phyloP scores from a whole-genome alignment of 1,140 invertebrate genomes.

The Magallana ariakensis region DNA sequence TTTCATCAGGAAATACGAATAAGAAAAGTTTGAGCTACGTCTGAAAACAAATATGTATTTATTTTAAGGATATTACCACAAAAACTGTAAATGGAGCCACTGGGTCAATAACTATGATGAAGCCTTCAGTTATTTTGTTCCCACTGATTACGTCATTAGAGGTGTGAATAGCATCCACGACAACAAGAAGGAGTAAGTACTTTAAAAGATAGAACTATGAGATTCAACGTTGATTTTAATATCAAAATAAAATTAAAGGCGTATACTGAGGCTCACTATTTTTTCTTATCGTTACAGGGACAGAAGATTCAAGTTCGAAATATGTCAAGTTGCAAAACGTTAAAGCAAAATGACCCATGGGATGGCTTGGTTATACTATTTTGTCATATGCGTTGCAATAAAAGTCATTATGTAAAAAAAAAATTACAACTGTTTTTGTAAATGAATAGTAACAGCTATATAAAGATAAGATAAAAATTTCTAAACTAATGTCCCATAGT shows the following conservation, averaged over 20 bases:
- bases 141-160: not conserved
- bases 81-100: not conserved
- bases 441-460: no score
- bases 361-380: no score
- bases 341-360: not conserved
- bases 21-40: no score
- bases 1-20: no score
- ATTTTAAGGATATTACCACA: not conserved
- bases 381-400: no score
- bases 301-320: not conserved
- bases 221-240: not conserved
- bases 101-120: not conserved
- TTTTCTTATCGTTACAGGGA: not conserved
- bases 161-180: constrained; percentile 38
- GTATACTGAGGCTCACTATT: not conserved
- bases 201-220: not conserved
- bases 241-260: not conserved
- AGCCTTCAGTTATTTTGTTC: not conserved
- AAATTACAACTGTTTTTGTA: no score
- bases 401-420: no score
- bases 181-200: constrained; percentile 36
- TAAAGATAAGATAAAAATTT: no score
- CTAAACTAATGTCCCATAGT: no score
- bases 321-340: not conserved
- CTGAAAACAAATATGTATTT: no score